Conservation (phyloP, 2,888 invertebrate species). For the Dynastes maya region DNA sequence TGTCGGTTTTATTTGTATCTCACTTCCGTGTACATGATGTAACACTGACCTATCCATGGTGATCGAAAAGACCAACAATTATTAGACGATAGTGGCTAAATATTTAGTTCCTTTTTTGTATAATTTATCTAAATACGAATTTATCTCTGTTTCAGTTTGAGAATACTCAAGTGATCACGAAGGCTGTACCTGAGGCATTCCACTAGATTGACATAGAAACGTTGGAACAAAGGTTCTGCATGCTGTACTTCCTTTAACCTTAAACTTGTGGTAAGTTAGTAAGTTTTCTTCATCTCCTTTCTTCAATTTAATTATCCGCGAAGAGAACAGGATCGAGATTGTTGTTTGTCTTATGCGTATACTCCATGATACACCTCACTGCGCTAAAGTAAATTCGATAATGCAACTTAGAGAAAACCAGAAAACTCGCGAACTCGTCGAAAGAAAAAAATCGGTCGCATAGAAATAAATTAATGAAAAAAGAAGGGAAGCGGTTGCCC, state of each 20-base stretch:
- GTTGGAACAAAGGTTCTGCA: slow-evolving; percentile 23
- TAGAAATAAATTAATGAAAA: not conserved
- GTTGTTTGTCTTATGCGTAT: not conserved
- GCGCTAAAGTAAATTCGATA: slow-evolving; percentile 29
- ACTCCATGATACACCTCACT: not conserved
- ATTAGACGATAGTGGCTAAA: no score
- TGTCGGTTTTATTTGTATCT: no score
- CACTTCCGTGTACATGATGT: no score
- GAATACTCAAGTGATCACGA: slow-evolving; percentile 10
- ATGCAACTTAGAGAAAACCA: not conserved
- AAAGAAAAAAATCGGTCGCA: no score
- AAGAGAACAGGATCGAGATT: not conserved
- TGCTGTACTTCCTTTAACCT: not conserved
- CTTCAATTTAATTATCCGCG: slow-evolving; percentile 10
- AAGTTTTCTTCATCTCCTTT: not conserved
- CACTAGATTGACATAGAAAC: not conserved
- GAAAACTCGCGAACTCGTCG: not conserved
- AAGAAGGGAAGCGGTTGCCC: slow-evolving; percentile 5
- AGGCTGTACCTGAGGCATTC: not conserved
- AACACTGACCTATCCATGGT: no score
- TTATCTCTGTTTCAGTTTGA: slow-evolving; percentile 28
- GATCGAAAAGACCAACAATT: no score
- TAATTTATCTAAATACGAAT: no score
- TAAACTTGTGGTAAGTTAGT: slow-evolving; percentile 21
- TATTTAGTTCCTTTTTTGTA: no score